Evolutionary conservation across 2,113 vertebrate genomes (phyloP).

Genomic region (Chloebia gouldiae): DNA sequence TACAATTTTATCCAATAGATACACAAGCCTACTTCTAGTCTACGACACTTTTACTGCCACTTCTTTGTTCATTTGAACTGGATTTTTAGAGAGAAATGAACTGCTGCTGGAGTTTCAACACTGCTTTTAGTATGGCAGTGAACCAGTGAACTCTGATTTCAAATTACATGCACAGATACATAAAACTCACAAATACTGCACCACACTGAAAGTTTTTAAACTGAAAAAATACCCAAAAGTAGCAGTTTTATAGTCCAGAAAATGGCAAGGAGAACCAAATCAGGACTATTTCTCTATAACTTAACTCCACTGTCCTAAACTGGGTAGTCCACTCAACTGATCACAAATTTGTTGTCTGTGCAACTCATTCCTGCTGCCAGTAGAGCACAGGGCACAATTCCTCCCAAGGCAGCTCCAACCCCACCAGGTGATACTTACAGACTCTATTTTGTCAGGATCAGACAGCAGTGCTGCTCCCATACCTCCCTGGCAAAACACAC

Average conservation of each 20-base stretch:
- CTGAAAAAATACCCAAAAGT: not conserved
- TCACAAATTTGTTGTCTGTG: not conserved
- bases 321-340: not conserved
- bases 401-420: not conserved
- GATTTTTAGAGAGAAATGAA: not conserved
- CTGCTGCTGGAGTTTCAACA: not conserved
- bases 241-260: not conserved
- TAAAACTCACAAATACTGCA: not conserved
- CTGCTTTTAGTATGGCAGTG: not conserved
- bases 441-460: conserved; percentile 92
- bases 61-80: not conserved
- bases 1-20: not conserved
- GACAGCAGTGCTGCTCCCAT: conserved; percentile 97
- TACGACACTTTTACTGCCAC: not conserved
- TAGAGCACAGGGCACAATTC: not conserved
- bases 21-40: not conserved
- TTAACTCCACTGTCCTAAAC: not conserved
- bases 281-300: not conserved
- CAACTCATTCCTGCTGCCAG: not conserved
- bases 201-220: not conserved
- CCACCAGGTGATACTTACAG: conserved; percentile 75
- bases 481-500: conserved; percentile 81
- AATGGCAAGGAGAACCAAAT: not conserved
- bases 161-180: rapidly evolving
- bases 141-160: not conserved